These are phyloP conservation scores for Myrmecophaga tridactyla DNA, from an alignment of 2,113 vertebrate species.

Conservation along the genomic window DNA sequence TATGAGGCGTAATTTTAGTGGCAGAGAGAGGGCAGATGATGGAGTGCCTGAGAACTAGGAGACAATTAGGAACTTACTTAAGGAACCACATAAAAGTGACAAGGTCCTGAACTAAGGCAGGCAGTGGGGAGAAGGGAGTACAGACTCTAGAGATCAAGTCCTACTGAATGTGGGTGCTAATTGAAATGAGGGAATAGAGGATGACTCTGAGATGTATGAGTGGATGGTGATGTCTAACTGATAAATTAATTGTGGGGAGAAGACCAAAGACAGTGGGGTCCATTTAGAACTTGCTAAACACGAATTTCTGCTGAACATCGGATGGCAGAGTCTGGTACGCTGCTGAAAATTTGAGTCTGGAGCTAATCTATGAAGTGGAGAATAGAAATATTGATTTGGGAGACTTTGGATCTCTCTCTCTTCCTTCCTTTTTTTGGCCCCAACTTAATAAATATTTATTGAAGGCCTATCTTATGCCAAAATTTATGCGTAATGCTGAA, in stretches of 20 bases:
- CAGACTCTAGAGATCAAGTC: background rate
- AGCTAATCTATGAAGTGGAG: background rate
- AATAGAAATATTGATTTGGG: slow-evolving; percentile 17
- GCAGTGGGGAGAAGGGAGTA: background rate
- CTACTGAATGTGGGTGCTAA: background rate
- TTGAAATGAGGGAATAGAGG: background rate
- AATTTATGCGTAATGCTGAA: background rate
- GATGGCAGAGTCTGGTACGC: background rate
- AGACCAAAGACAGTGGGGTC: background rate
- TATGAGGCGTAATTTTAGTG: background rate
- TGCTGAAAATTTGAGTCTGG: background rate
- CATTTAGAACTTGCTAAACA: background rate
- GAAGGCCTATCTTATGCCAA: background rate
- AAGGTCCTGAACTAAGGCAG: background rate
- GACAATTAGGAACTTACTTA: background rate
- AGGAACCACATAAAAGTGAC: background rate
- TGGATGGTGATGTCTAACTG: background rate
- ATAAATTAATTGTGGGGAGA: background rate
- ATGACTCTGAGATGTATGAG: background rate
- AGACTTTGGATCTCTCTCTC: background rate
- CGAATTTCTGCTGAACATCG: background rate
- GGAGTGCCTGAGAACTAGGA: background rate
- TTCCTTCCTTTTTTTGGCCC: background rate
- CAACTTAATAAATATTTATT: background rate
- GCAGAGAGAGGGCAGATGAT: background rate